These are phyloP conservation scores for Meloidogyne hapla DNA, from an alignment of 1,140 invertebrate genomes.

Conservation along the genomic window DNA sequence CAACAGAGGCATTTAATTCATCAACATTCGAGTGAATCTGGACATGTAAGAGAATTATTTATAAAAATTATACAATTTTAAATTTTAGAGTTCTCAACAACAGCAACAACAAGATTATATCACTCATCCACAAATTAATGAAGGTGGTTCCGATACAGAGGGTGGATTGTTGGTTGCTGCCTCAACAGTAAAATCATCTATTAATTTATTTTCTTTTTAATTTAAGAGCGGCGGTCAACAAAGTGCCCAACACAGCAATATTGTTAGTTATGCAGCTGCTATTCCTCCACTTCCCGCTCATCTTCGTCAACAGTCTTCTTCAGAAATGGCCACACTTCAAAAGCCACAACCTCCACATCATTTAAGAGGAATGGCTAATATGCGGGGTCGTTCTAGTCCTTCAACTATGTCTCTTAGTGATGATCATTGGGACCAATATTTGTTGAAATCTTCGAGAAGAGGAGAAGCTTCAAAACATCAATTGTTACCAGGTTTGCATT, in stretches of 20 bases:
- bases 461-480: conserved; percentile 29
- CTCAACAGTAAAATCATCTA: background rate
- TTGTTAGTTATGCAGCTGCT: conserved; percentile 7
- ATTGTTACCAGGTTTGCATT: background rate
- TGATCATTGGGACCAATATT: conserved; percentile 63
- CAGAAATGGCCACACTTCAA: background rate
- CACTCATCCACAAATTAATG: background rate
- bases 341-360: background rate
- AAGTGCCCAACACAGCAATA: conserved; percentile 7
- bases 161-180: background rate
- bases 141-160: background rate
- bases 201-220: no score
- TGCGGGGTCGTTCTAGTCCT: conserved; percentile 13
- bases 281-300: conserved; percentile 14
- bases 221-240: background rate
- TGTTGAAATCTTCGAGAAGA: conserved; percentile 40
- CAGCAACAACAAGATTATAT: background rate
- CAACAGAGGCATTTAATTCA: conserved; percentile 3
- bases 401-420: conserved; percentile 59
- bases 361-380: background rate
- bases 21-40: conserved; percentile 5
- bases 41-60: background rate
- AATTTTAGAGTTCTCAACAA: conserved; percentile 15
- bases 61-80: background rate
- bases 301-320: conserved; percentile 6